phyloP scores from a whole-genome alignment of 2,888 invertebrate genomes.

The Eurytoma adleriae region DNA sequence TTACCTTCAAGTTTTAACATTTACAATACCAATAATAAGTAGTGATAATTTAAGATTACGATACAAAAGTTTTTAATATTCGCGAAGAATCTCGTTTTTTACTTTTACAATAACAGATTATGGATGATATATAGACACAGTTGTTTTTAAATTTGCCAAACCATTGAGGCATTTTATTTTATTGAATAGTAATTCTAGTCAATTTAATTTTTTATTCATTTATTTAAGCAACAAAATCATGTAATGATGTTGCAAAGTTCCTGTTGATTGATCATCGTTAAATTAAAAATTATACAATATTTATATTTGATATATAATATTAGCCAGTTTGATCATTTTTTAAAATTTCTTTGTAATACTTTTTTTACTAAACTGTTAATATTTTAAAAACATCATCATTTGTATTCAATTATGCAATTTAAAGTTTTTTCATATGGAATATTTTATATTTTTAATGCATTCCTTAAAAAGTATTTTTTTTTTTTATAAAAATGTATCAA shows the following conservation, averaged over 20 bases:
- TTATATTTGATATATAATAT: neutral
- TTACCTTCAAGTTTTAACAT: neutral
- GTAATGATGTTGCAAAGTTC: conserved; percentile 8
- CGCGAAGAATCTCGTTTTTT: neutral
- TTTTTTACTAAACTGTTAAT: neutral
- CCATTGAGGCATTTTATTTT: neutral
- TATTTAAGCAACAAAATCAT: neutral
- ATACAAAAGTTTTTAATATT: neutral
- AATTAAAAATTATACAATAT: conserved; percentile 13
- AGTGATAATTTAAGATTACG: neutral
- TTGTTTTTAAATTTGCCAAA: neutral
- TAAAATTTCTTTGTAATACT: conserved; percentile 3
- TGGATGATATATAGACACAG: neutral
- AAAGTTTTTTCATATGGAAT: neutral
- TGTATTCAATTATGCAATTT: neutral
- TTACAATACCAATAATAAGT: neutral
- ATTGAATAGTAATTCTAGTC: conserved; percentile 35
- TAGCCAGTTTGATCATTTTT: neutral
- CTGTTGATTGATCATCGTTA: conserved; percentile 11
- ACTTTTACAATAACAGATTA: neutral
- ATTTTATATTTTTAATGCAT: neutral
- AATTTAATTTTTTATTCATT: conserved; percentile 12
- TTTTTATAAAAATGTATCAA: neutral
- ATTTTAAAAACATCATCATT: neutral
- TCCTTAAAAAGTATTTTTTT: neutral